Evolutionary conservation across 2,888 invertebrate genomes (phyloP), one percentile per base, ranked within the genome.

Genomic region (Chesias legatella): DNA sequence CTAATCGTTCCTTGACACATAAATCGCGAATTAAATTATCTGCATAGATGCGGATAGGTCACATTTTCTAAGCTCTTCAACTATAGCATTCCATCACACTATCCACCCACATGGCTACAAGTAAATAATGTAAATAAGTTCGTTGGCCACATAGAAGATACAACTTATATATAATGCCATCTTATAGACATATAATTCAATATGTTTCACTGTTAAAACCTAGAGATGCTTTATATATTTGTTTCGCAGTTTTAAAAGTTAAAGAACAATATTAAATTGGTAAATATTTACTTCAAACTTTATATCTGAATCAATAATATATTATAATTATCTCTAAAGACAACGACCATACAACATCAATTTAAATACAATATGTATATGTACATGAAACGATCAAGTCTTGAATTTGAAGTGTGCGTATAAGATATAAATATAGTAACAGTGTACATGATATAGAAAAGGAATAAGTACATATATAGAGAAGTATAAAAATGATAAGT

Each of bases 391-490:
- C 63, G 67, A 67, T 69, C 60, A 74, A 85, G 85, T 86, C 85
- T 85, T 84, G 72, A 77, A 73, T 79, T 75, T 73, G 75, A 82
- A 81, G 65, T 85, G 85, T 86, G 85, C 85, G 85, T 75, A 56
- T 56, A 65, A 40, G 62, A 59, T 58, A 49, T 59, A 55, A 52
- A 59, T 56, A 52, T 59, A 53, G 51, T 58, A 55, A 55, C 52
- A 48, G 40, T 43, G 43, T 43, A 48, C 38, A 47, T 33, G 10
- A 43, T 33, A 34, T 34, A 40, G 36, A 43, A 43, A 40, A 39
- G 29, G 29, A 43, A 40, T 36, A 51, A 38, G 37, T 45, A 48
- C 36, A 53, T 41, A 48, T 40, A 36, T 40, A 42, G 37, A 37
- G 38, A 48, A 61, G 51, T 56, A 62, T 57, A 58, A 55, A 51